Evolutionary conservation across 2,888 invertebrate species (phyloP).

Genomic region (Germaria angustata): DNA sequence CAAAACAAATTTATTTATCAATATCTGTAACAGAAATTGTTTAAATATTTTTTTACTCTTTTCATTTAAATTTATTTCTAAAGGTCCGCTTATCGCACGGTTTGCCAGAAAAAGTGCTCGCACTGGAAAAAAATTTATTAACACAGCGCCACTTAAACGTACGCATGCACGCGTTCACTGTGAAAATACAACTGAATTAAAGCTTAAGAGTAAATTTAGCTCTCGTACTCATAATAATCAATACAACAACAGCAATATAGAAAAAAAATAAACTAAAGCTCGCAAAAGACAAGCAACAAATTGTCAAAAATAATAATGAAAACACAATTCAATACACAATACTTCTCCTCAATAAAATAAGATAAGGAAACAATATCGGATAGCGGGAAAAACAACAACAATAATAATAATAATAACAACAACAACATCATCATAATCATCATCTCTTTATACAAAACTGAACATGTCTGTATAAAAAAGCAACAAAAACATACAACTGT

Average conservation of each 20-base stretch:
- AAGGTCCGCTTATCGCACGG: slow-evolving; percentile 2
- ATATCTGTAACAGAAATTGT: background rate
- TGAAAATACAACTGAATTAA: slow-evolving; percentile 64
- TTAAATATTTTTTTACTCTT: background rate
- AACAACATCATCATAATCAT: too few species aligned
- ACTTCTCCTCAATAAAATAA: background rate
- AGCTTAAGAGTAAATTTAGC: slow-evolving; percentile 56
- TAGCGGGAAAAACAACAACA: slow-evolving; percentile 6
- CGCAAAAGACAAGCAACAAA: slow-evolving; percentile 53
- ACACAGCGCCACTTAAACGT: slow-evolving; percentile 65
- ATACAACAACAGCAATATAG: slow-evolving; percentile 34
- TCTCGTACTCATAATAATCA: slow-evolving; percentile 51
- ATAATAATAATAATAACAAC: too few species aligned
- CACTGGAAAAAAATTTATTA: background rate
- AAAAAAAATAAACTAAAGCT: slow-evolving; percentile 34
- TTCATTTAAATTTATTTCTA: background rate
- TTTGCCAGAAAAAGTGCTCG: background rate
- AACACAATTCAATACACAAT: background rate
- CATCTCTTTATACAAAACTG: too few species aligned
- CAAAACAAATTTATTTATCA: slow-evolving; percentile 23
- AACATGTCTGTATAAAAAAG: background rate
- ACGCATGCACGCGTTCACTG: slow-evolving; percentile 68
- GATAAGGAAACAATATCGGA: background rate
- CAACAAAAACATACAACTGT: slow-evolving; percentile 33
- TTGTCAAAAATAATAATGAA: slow-evolving; percentile 55